Evolutionary conservation across 64 coral and sea anemone genomes (phyloP), one percentile per base, ranked within the genome.

Genomic region (Dendrophyllia cribrosa): DNA sequence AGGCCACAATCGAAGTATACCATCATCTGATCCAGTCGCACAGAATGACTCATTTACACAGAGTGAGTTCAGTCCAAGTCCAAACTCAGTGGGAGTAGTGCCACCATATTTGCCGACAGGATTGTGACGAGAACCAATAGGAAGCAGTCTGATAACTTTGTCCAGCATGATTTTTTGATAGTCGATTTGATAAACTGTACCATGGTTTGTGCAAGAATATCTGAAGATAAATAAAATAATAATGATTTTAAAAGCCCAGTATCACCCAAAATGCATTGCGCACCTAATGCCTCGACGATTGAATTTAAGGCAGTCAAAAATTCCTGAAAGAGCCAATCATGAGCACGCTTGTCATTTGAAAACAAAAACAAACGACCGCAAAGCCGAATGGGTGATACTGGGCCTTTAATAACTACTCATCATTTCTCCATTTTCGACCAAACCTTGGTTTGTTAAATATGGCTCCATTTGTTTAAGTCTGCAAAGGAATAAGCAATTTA

Each of bases 21-120:
- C 97, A 94, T 98, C 97, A 73, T 93, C 88, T 58, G 97, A 98
- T 4, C 97, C 97, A 53, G 97, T 98, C 7, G 66, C 94, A 94
- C 97, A 98, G 77, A 96, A 98, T 51, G 93, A 88, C 13, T 96
- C 97, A 58, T 98, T 98, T 20, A 98, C 97, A 83, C 79, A 95
- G 21, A 98, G 55, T 49, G 86, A 83, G 87, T 98, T 98, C 9
- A 98, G 70, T 45, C 90, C 86, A 58, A 98, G 85, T 22, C 82
- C 87, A 88, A 82, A 91, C 83, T 96, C 89, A 91, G 88, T 96
- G 20, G 87, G 77, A 20, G 77, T 89, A 51, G 86, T 83, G 44
- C 90, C 91, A 46, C 88, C 93, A 87, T 90, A 91, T 17, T 85
- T 91, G 43, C 93, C 88, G 4, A 86, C 72, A 6, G 79, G 90